A percentile compares a stretch with the other conserved stretches of the same genome.
Evolutionary conservation across 1,140 invertebrate genomes (phyloP).

Genomic region (Homalodisca vitripennis): DNA sequence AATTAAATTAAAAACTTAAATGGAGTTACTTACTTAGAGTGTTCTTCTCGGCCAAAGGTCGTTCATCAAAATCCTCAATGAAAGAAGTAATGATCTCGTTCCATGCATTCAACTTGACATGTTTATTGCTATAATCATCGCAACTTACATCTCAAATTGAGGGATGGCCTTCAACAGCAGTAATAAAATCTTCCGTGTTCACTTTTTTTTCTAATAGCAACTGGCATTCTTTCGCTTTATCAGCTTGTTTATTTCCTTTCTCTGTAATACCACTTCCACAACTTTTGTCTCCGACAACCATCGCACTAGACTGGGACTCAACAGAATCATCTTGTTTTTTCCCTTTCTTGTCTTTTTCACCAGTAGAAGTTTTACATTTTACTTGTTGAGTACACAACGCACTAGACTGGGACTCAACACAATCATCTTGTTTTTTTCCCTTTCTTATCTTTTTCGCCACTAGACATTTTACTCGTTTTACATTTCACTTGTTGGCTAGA

Average conservation of each 20-base stretch:
- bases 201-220: slow-evolving; percentile 2
- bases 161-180: neutral
- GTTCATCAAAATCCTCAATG: slow-evolving; percentile 7
- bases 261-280: slow-evolving; percentile 11
- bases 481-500: too few relatives aligned
- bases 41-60: neutral
- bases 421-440: too few relatives aligned
- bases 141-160: neutral
- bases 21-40: neutral
- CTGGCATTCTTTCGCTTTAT: slow-evolving; percentile 11
- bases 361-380: too few relatives aligned
- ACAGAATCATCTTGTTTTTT: slow-evolving; percentile 17
- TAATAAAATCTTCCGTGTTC: neutral
- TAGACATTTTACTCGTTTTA: too few relatives aligned
- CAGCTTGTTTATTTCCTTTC: neutral
- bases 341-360: too few relatives aligned
- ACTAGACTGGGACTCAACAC: too few relatives aligned
- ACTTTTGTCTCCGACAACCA: slow-evolving; percentile 23
- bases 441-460: too few relatives aligned
- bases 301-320: slow-evolving; percentile 22
- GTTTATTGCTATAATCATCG: neutral
- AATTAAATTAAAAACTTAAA: neutral
- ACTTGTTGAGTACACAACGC: too few relatives aligned
- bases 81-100: neutral
- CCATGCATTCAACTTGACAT: slow-evolving; percentile 3